These are phyloP conservation scores for Ormia ochracea DNA, from an alignment of 2,888 invertebrate species.

Conservation along the genomic window DNA sequence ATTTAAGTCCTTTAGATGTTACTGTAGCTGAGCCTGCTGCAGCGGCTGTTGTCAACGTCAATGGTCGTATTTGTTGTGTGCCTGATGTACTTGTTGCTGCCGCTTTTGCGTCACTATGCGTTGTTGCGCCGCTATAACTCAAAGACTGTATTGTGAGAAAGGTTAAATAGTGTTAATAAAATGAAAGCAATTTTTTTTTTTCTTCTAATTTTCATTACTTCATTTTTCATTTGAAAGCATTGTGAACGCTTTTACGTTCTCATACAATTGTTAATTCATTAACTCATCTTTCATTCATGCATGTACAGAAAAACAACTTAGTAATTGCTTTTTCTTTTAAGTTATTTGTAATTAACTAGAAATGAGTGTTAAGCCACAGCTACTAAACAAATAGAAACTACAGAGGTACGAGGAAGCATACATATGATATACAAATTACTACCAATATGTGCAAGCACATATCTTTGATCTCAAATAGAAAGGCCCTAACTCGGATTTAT, in stretches of 20 bases:
- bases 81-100: constrained; percentile 51
- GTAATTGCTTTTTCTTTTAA: constrained; percentile 23
- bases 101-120: constrained; percentile 62
- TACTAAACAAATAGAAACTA: background rate
- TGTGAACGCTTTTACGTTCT: constrained; percentile 15
- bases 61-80: constrained; percentile 64
- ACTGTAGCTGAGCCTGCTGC: constrained; percentile 53
- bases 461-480: too few species aligned
- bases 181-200: constrained; percentile 48
- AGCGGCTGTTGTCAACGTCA: constrained; percentile 62
- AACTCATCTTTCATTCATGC: background rate
- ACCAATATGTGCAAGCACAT: too few species aligned
- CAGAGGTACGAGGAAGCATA: background rate
- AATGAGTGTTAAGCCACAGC: constrained; percentile 32
- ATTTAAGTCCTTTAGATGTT: constrained; percentile 64
- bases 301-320: constrained; percentile 2
- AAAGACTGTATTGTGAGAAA: constrained; percentile 72
- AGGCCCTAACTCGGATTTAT: too few species aligned
- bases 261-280: background rate
- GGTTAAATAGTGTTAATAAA: constrained; percentile 67
- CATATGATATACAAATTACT: background rate
- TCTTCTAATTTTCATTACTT: constrained; percentile 45
- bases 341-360: background rate
- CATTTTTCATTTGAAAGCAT: constrained; percentile 29
- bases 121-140: constrained; percentile 73